Evolutionary conservation across 2,797 vertebrate species (phyloP), one percentile per base, ranked within the genome.

Genomic region (Poecilia picta): DNA sequence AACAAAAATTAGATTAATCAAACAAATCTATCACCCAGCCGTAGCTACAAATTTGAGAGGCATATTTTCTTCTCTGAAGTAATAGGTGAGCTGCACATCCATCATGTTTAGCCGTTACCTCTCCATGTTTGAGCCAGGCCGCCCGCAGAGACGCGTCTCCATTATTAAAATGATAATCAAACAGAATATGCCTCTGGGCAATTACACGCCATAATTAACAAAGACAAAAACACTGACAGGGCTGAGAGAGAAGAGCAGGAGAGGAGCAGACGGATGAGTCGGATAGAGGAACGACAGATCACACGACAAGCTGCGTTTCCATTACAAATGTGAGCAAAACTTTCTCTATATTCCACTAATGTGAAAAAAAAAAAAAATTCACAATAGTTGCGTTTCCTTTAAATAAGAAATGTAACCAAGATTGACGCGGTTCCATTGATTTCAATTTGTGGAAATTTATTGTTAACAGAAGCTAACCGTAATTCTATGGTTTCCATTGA

Each of bases 121-220:
- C 53, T 68, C 70, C 20, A 16, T 36, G 25, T 73, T 12, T 51
- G 59, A 74, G 80, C 25, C 5, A n/a, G 8, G 76, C 76, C 71
- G 78, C 87, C 80, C 4, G 64, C 76, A 3, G 77, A 79, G 76
- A 46, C 51, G 64, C 70, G 11, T 81, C 83, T 81, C 80, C 66
- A 1, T 83, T 81, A 86, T 91, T 84, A 84, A 85, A 88, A 90
- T 76, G 0, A 86, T 85, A 89, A 89, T 88, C 86, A 89, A 76
- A 88, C 73, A 76, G 79, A 87, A 82, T 36, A 76, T 68, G 83
- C 74, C 79, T 75, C 78, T 78, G 75, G 86, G 87, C 83, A 86
- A 90, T 90, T 87, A 74, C 75, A 74, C 18, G 15, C 66, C 73
- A 41, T 85, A 84, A 89, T 82, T 87, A 72, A 90, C 83, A 85